A percentile compares a stretch with the other conserved stretches of the same genome.
phyloP scores from a whole-genome alignment of 2,888 invertebrate species.

The Pemphredon lugubris region DNA sequence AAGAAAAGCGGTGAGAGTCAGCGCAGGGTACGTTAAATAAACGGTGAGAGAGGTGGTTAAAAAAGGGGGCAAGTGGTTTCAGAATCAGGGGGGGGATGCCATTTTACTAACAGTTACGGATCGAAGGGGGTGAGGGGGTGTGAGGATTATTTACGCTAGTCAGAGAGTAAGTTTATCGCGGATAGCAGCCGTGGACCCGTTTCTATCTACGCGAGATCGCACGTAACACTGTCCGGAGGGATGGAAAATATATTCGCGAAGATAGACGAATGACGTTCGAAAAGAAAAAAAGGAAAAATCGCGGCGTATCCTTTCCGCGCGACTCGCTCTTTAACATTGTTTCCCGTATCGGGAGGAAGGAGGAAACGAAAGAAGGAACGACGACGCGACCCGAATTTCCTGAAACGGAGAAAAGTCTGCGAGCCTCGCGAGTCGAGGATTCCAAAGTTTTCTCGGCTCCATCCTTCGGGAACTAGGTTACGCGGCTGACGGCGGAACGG shows the following conservation, averaged over 20 bases:
- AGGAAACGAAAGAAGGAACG: conserved; percentile 7
- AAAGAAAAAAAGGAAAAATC: neutral
- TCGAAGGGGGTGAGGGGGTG: conserved; percentile 4
- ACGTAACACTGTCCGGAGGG: neutral
- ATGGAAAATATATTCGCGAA: neutral
- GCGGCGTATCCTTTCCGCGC: neutral
- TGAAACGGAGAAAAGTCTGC: conserved; percentile 40
- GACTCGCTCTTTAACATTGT: conserved; percentile 14
- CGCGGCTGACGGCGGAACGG: conserved; percentile 37
- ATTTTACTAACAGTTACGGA: conserved; percentile 60
- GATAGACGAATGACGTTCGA: neutral
- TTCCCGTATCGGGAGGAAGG: no score
- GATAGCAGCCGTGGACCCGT: conserved; percentile 70
- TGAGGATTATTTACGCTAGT: conserved; percentile 61
- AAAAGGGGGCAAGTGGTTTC: conserved; percentile 27
- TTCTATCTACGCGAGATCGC: conserved; percentile 9
- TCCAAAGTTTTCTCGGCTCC: conserved; percentile 35
- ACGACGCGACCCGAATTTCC: conserved; percentile 12
- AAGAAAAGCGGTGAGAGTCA: conserved; percentile 77
- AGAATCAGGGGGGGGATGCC: conserved; percentile 39
- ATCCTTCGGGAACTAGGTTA: conserved; percentile 56
- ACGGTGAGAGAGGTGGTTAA: conserved; percentile 47
- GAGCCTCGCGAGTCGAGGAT: conserved; percentile 40
- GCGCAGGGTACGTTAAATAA: conserved; percentile 71
- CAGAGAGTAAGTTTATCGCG: conserved; percentile 67